Evolutionary conservation across 2,888 invertebrate species (phyloP), one percentile per base, ranked within the genome.

Genomic region (Torymus tubicola): DNA sequence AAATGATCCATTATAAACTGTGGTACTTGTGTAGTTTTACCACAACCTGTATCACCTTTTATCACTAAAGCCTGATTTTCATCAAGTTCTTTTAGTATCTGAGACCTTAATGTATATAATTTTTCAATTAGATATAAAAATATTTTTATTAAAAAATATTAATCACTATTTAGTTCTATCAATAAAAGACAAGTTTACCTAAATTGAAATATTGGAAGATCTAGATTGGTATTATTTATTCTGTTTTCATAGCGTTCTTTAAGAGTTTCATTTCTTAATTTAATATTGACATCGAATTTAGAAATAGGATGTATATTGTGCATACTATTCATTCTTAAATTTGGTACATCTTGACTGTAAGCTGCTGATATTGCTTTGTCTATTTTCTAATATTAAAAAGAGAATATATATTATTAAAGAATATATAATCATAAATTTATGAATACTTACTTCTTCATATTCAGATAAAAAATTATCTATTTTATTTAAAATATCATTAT

Each of bases 11-110:
- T 85, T 61, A 94, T 91, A 84, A 92, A 93, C 61, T 94, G 94
- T 0, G 95, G 95, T 10, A 94, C 93, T 72, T 95, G 93, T 0
- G 95, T 95, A 31, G 95, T 95, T 87, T 95, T 95, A 0, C 95
- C 95, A 87, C 95, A 95, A 0, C 95, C 95, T 0, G 95, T 94
- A 79, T 94, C 94, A 0, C 95, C 95, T 79, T 94, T 93, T 64
- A 95, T 91, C 2, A 95, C 91, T 0, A 93, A 82, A 0, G 94
- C 93, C 52, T 92, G 92, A 82, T 93, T 92, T 0, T 91, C 84
- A 13, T 91, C 86, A 1, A 95, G 84, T 0, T 92, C 88, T 14
- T 93, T 86, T 5, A 93, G 90, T 85, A 95, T 94, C 52, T 80
- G 65, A 42, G 52, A 53, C 14, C 82, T 82, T 65, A 8, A 80